Evolutionary conservation across 1,140 invertebrate genomes (phyloP), one percentile per base, ranked within the genome.

Genomic region (Telenomus remus): DNA sequence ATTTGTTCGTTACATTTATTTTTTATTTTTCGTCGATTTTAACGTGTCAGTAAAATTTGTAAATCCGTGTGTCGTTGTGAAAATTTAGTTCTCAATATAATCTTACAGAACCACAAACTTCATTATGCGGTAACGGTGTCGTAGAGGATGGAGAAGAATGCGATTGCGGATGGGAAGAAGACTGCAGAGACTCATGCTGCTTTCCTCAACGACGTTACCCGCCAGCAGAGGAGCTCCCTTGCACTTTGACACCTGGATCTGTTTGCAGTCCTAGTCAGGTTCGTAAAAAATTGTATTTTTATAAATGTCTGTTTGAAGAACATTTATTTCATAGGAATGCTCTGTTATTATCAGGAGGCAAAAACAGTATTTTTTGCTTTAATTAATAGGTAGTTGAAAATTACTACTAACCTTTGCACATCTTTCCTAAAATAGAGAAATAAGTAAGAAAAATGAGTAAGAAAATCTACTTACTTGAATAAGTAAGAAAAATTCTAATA

Each of bases 151-250:
- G 94, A 4, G 98, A 99, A 88, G 94, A 99, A 83, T 99, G 98
- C 86, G 98, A 99, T 87, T 99, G 98, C 87, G 98, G 98, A 16
- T 99, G 97, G 95, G 95, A 97, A 80, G 94, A 96, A 81, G 95
- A 96, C 82, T 99, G 97, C 86, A 92, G 94, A 56, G 96, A 98
- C 81, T 90, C 92, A 12, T 99, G 98, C 84, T 99, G 98, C 84
- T 94, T 94, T 81, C 97, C 97, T 13, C 96, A 97, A 90, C 91
- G 94, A 42, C 91, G 92, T 47, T 92, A 95, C 76, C 93, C 94
- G 4, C 89, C 91, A 0, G 72, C 88, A 12, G 92, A 93, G 60
- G 94, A 96, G 83, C 92, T 92, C 10, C 95, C 95, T 0, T 97
- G 95, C 83, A 93, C 91, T n/a, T 89, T 96, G 57, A 94, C 93